Percentiles rank a stretch among this genome's conserved stretches.
phyloP scores from a whole-genome alignment of 2,888 invertebrate species.

The Boloria selene region DNA sequence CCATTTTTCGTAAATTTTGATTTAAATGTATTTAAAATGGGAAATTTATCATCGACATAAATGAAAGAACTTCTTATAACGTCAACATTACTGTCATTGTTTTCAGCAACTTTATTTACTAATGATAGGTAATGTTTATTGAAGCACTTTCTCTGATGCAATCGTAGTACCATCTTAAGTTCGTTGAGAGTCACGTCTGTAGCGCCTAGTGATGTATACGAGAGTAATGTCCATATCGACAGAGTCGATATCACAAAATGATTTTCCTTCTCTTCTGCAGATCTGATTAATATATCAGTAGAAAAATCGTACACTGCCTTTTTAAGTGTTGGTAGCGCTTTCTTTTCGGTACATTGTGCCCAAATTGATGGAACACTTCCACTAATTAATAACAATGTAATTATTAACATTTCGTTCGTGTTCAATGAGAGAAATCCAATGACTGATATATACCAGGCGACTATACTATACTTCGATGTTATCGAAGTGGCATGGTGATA shows the following conservation, averaged over 20 bases:
- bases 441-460: conserved; percentile 28
- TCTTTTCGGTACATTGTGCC: conserved; percentile 45
- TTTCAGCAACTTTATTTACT: conserved; percentile 45
- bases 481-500: conserved; percentile 35
- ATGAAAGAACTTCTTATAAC: conserved; percentile 60
- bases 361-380: conserved; percentile 42
- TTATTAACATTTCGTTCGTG: conserved; percentile 43
- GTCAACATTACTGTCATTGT: conserved; percentile 43
- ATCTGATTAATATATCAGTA: conserved; percentile 44
- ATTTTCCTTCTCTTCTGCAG: conserved; percentile 59
- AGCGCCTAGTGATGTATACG: conserved; percentile 62
- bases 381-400: conserved; percentile 38
- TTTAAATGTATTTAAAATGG: conserved; percentile 50
- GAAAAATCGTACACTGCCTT: conserved; percentile 50
- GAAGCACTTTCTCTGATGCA: conserved; percentile 61
- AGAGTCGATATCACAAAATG: conserved; percentile 66
- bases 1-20: conserved; percentile 46
- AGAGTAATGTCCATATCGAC: conserved; percentile 65
- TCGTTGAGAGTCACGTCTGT: conserved; percentile 55
- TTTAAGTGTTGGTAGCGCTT: conserved; percentile 40
- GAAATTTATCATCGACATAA: conserved; percentile 54
- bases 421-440: conserved; percentile 6
- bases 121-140: conserved; percentile 60
- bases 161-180: conserved; percentile 52
- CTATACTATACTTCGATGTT: conserved; percentile 27